These are phyloP conservation scores for Urocitellus parryii DNA, from an alignment of 2,113 vertebrate genomes.

Conservation along the genomic window DNA sequence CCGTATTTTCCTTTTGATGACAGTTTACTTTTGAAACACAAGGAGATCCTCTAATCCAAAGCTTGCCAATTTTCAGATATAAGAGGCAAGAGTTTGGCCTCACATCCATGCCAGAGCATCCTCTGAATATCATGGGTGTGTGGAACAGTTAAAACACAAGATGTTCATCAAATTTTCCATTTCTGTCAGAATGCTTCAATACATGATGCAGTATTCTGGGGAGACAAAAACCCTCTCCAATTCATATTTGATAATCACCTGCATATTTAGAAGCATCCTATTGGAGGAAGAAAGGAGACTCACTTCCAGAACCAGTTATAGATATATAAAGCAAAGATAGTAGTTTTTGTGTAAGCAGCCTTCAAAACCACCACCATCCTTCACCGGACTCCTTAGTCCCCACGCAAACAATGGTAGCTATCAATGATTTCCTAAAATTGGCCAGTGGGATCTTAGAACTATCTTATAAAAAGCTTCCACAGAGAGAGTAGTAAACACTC, in stretches of 20 bases:
- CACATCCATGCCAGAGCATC: background rate
- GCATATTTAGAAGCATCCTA: conserved; percentile 76
- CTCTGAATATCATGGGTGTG: background rate
- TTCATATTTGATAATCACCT: background rate
- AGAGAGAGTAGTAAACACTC: conserved; percentile 79
- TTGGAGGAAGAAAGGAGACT: conserved; percentile 82
- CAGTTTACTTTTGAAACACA: background rate
- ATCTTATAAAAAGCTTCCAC: conserved; percentile 86
- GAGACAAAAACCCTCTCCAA: background rate
- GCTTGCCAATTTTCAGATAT: background rate
- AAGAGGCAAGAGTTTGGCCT: background rate
- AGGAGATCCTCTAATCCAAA: background rate
- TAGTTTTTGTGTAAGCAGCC: conserved; percentile 84
- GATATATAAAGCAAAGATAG: conserved; percentile 87
- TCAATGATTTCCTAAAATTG: conserved; percentile 86
- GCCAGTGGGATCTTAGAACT: conserved; percentile 82
- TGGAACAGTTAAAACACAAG: background rate
- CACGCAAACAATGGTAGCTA: conserved; percentile 85
- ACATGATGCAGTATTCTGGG: background rate
- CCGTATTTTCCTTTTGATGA: background rate
- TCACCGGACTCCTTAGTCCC: conserved; percentile 83
- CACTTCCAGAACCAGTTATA: conserved; percentile 84
- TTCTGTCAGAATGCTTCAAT: background rate
- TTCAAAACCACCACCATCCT: conserved; percentile 83
- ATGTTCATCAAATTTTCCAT: background rate